Base-by-base conservation (phyloP, 2,797 vertebrate genomes). In the Tinamus major region DNA sequence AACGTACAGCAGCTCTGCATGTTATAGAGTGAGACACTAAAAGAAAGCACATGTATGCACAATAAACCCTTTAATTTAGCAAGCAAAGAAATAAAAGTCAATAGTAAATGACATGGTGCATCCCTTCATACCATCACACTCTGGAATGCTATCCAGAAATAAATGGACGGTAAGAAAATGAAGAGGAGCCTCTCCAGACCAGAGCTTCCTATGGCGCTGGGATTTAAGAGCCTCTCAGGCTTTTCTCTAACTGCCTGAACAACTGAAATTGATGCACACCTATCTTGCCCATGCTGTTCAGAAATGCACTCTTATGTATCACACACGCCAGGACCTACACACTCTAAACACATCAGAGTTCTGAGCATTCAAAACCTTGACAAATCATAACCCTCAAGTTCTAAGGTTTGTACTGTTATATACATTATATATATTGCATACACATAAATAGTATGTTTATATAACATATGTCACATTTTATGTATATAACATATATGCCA, bases 11-110 rank as follows among this genome's bases (percentile, higher is more conserved):
- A 86, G 27, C 70, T 82, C 53, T 70, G 23, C 58, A 92, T 10
- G 49, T 31, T 58, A 61, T 19, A 68, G 35, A 59, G 44, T 46
- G 27, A 44, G 79, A 33, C 53, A 70, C 63, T 69, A 91, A 68
- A 78, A 92, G 64, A 55, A 92, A 92, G 69, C 31, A 81, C 87
- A 80, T 17, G 13, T 77, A 96, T 63, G 64, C 77, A 85, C 86
- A 93, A 51, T 49, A 59, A 91, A 89, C 63, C 84, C 91, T 87
- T 76, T 64, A 44, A 85, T 77, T 94, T 82, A 93, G 61, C 42
- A 55, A 92, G 15, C 35, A 90, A 0, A 67, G 46, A 92, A 64
- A 82, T 87, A 49, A 90, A 91, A 93, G 77, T 91, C 24, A 61
- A 83, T 79, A 91, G 88, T 92, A n/a, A 80, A 90, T 79, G 74